A percentile compares a stretch with the other conserved stretches of the same genome.
Conservation (phyloP, 35 echinoderm and acorn worm genomes). For the Stichopus chloronotus region DNA sequence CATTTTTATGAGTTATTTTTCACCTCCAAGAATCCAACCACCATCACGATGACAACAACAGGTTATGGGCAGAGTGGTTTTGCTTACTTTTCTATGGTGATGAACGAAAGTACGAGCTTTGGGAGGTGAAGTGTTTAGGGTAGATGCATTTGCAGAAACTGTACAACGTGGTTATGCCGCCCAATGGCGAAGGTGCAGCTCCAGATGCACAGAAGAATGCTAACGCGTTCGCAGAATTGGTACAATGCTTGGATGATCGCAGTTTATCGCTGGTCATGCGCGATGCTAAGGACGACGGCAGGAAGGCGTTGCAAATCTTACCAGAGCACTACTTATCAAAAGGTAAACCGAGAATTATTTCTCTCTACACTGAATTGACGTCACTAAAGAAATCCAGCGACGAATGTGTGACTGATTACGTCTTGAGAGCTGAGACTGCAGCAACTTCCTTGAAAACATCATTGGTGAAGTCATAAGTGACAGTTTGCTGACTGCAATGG, state of each 20-base stretch:
- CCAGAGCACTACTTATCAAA: slow-evolving; percentile 32
- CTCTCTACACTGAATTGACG: slow-evolving; percentile 55
- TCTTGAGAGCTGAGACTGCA: slow-evolving; percentile 46
- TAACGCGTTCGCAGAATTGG: slow-evolving; percentile 55
- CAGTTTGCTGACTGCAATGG: slow-evolving; percentile 27
- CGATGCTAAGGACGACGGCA: slow-evolving; percentile 35
- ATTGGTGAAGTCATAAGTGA: slow-evolving; percentile 31
- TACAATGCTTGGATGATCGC: slow-evolving; percentile 52
- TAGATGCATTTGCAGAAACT: slow-evolving; percentile 60
- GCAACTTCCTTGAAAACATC: slow-evolving; percentile 53
- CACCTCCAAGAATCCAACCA: too few species aligned
- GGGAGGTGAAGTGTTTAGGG: slow-evolving; percentile 61
- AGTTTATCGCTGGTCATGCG: slow-evolving; percentile 45
- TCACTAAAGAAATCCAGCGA: slow-evolving; percentile 6
- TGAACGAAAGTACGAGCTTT: slow-evolving; percentile 55
- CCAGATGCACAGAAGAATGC: slow-evolving; percentile 56
- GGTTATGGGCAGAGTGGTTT: slow-evolving; percentile 66
- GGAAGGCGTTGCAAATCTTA: slow-evolving; percentile 33
- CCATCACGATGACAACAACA: too few species aligned
- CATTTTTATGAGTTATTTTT: too few species aligned
- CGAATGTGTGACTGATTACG: slow-evolving; percentile 43
- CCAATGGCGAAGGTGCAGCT: background rate
- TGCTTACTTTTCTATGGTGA: slow-evolving; percentile 47
- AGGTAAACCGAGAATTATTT: slow-evolving; percentile 51
- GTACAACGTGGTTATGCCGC: slow-evolving; percentile 1